Evolutionary conservation across 1,140 invertebrate genomes (phyloP).

Genomic region (Hypsibius dujardini): DNA sequence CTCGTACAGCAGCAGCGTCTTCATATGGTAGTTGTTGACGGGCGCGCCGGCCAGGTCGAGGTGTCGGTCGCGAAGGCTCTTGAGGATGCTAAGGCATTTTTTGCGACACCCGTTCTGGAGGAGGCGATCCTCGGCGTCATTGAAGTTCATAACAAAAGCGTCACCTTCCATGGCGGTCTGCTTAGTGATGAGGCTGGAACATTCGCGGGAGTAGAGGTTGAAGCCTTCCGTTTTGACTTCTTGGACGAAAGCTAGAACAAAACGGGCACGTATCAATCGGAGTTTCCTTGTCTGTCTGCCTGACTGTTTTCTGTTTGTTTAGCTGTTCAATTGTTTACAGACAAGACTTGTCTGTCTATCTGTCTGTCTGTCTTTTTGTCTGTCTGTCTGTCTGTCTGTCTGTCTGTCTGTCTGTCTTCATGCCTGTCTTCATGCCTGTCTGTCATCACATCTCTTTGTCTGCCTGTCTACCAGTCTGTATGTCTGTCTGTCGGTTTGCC

Average conservation of each 20-base stretch:
- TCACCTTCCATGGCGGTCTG: conserved; percentile 92
- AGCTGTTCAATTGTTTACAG: background rate
- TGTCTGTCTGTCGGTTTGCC: too few species aligned
- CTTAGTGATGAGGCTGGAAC: conserved; percentile 53
- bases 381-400: too few species aligned
- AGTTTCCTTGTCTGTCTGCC: background rate
- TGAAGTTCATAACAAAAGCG: conserved; percentile 86
- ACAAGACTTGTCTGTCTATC: background rate
- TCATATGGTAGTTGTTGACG: conserved; percentile 82
- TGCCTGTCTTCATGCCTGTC: too few species aligned
- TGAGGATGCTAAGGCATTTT: conserved; percentile 74
- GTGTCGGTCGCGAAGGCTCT: conserved; percentile 79
- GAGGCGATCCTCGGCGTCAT: conserved; percentile 76
- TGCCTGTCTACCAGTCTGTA: too few species aligned
- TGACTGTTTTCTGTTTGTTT: background rate
- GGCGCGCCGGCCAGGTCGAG: conserved; percentile 79
- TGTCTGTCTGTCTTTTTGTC: too few species aligned
- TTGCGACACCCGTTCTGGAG: conserved; percentile 68
- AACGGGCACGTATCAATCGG: conserved; percentile 27
- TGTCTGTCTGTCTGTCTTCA: too few species aligned
- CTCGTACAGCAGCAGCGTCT: conserved; percentile 81
- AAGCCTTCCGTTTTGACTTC: conserved; percentile 95
- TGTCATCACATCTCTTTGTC: too few species aligned
- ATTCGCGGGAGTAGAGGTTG: conserved; percentile 80
- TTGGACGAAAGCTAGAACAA: conserved; percentile 46